These are phyloP conservation scores for Plectus sambesii DNA, from an alignment of 1,140 invertebrate genomes.

Conservation along the genomic window DNA sequence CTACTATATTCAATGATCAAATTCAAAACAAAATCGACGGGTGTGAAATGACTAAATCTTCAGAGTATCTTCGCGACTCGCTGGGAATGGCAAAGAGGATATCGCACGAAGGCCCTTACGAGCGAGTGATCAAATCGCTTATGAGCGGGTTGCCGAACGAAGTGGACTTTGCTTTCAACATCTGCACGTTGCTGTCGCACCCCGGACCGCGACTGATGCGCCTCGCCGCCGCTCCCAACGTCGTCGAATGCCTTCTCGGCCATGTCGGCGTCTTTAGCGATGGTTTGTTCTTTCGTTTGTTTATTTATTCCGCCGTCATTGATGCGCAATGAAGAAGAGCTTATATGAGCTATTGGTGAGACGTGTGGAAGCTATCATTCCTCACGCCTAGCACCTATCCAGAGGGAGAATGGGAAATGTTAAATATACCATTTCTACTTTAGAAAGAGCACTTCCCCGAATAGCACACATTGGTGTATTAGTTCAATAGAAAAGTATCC, in stretches of 20 bases:
- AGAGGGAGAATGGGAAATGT: too few relatives aligned
- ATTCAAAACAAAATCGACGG: too few relatives aligned
- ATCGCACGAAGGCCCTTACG: conserved; percentile 53
- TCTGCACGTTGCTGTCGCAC: conserved; percentile 83
- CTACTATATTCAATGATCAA: too few relatives aligned
- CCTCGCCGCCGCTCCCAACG: conserved; percentile 65
- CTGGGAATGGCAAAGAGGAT: conserved; percentile 14
- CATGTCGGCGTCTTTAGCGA: conserved; percentile 83
- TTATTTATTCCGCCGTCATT: conserved; percentile 3
- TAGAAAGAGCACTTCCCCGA: too few relatives aligned
- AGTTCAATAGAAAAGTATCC: too few relatives aligned
- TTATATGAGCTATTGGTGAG: too few relatives aligned
- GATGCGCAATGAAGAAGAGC: too few relatives aligned
- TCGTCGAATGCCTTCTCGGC: conserved; percentile 74
- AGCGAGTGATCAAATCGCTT: conserved; percentile 73
- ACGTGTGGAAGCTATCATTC: too few relatives aligned
- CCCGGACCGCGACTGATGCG: conserved; percentile 77
- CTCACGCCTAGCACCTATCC: too few relatives aligned
- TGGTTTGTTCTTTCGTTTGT: conserved; percentile 52
- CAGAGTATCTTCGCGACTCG: conserved; percentile 5
- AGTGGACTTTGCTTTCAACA: conserved; percentile 93
- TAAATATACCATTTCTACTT: too few relatives aligned
- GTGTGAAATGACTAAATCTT: conserved; percentile 1
- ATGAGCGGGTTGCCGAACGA: conserved; percentile 91
- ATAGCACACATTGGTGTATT: too few relatives aligned